Base-by-base conservation (phyloP, 2,797 vertebrate species). In the Microctenopoma lineatum region DNA sequence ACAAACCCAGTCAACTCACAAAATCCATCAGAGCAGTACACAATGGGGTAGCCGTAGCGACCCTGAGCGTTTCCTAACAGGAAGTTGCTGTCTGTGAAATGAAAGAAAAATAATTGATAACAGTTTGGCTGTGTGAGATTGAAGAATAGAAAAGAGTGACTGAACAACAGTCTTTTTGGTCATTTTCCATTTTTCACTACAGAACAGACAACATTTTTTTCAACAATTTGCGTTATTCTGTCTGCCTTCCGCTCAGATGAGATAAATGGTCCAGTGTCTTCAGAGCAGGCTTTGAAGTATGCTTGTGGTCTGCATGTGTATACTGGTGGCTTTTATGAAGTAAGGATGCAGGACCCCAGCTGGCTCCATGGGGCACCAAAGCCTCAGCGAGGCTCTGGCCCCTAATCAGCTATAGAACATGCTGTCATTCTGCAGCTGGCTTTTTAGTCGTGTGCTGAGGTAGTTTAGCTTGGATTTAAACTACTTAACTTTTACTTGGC, bases 11-110 rank as follows among this genome's bases (percentile, higher is more conserved):
- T 98, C 86, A 98, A 95, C 77, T 98, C 96, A 0, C 97, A 98
- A 83, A 99, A 98, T 32, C 97, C 97, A 2, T 99, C 97, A 0
- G 97, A 99, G 89, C 97, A 99, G 93, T 98, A 99, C 36, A 99
- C 97, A 0, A 98, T 95, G 69, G 96, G 97, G 90, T 96, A 96
- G 45, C 96, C 96, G 0, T 92, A 92, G 39, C 90, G 94, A 55
- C 96, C 95, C 91, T 97, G 96, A 0, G 96, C 96, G 0, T 97
- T 98, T 53, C 96, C 97, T 91, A 99, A 94, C 38, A 99, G 92
- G 87, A 99, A 99, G 92, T 98, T 99, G 90, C 97, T 97, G 90
- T 99, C 97, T 99, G 94, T 34, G 44, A 70, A 69, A 66, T 3
- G 41, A 47, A 55, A 66, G 5, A 59, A 3, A 8, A 27, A 9